Evolutionary conservation across 2,888 invertebrate genomes (phyloP), one percentile per base, ranked within the genome.

Genomic region (Polydrusus cervinus): DNA sequence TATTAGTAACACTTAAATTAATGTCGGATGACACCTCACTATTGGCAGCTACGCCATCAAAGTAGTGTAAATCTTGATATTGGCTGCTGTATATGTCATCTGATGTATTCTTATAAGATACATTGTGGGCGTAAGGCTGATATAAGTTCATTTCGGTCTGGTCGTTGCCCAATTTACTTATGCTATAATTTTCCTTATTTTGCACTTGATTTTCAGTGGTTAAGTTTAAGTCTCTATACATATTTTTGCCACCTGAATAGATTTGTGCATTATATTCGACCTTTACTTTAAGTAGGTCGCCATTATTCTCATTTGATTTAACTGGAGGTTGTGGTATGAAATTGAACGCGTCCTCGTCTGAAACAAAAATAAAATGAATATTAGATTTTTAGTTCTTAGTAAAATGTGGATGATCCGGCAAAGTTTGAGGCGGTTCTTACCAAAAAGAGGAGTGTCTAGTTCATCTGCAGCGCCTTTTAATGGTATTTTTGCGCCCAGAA

Each of bases 401-500:
- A 14, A 47, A 71, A 71, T 49, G 45, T 10, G 30, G 9, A 49
- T 5, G 11, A 43, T n/a, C 43, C 1, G 14, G 8, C 7, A 1
- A 14, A 34, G 3, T n/a, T 6, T 9, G 1, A n/a, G 7, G 34
- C 8, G 16, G 25, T 64, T 80, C 82, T 84, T 81, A 86, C 86
- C 86, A 78, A 85, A 83, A 79, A 83, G 81, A 18, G 86, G 86
- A 45, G 86, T 86, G 79, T 84, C 84, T 67, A 86, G 82, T 84
- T 87, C 87, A 87, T 87, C 86, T 84, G 80, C 80, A 83, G 76
- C 81, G 81, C 76, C 83, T 80, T 64, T 75, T 67, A 77, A 80
- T 64, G 72, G 79, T 86, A 86, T 87, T 87, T 86, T 89, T 87
- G 84, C 86, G 88, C 87, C 89, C 85, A 86, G 88, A 87, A 87